A percentile compares a stretch with the other conserved stretches of the same genome.
phyloP scores from a whole-genome alignment of 2,797 vertebrate species.

The Australoheros facetus region DNA sequence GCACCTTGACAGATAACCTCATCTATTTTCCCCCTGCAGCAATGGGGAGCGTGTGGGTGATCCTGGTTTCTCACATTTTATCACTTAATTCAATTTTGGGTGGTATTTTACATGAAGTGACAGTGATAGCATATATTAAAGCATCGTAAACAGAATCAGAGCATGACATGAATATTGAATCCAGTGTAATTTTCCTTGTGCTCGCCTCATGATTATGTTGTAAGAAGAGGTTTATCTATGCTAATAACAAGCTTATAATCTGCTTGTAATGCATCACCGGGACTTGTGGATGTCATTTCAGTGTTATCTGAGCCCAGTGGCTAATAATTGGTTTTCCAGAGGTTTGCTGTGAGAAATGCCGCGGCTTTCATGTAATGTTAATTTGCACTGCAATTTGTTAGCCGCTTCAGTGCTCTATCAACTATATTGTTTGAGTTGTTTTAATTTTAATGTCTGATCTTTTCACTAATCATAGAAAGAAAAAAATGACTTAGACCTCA shows the following conservation, averaged over 20 bases:
- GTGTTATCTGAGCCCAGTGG: conserved; percentile 29
- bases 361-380: conserved; percentile 4
- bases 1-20: conserved; percentile 64
- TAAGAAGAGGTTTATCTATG: conserved; percentile 41
- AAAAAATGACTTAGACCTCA: neutral
- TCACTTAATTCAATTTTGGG: conserved; percentile 34
- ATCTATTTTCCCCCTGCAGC: conserved; percentile 46
- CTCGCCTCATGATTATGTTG: conserved; percentile 27
- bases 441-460: conserved; percentile 3
- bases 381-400: conserved; percentile 32
- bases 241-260: conserved; percentile 49
- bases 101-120: conserved; percentile 10
- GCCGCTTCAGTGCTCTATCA: neutral
- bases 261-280: conserved; percentile 36
- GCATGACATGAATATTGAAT: conserved; percentile 25
- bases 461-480: neutral
- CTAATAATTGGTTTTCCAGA: conserved; percentile 46
- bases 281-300: conserved; percentile 47
- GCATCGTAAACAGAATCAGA: conserved; percentile 32
- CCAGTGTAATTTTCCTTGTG: conserved; percentile 6
- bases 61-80: conserved; percentile 24
- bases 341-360: conserved; percentile 29
- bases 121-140: conserved; percentile 28
- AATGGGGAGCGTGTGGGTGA: neutral
- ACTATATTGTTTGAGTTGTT: neutral